Evolutionary conservation across 1,140 invertebrate genomes (phyloP), one percentile per base, ranked within the genome.

Genomic region (Archivesica marissinica): DNA sequence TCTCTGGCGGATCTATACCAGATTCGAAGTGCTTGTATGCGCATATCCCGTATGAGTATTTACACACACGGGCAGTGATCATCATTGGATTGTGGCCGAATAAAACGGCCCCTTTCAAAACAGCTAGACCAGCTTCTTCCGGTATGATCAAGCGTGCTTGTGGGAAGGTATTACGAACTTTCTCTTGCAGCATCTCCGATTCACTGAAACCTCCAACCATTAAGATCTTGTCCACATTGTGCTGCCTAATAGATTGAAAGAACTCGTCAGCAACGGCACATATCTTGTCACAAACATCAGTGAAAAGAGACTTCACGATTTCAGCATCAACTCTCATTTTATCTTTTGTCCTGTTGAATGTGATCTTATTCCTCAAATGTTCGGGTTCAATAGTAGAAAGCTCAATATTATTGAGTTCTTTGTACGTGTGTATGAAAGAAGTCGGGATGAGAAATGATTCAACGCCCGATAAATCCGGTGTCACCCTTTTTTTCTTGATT

Each of bases 141-240:
- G 81, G 81, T 20, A 84, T 56, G n/a, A 84, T 66, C 28, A 84
- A 15, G 15, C 41, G 23, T 25, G 25, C 35, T 20, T n/a, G 11
- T 30, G 81, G 68, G n/a, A 75, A 84, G 7, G 41, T 39, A 2
- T 50, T 44, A n/a, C 56, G 15, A 9, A 84, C 68, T 23, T 61
- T 76, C 1, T 47, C 30, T 66, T 64, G 70, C 23, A 84, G 39
- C 54, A 84, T 84, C 30, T n/a, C 11, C 0, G 81, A 84, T 64
- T 84, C 70, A 33, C 70, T 75, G 28, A 84, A 84, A 20, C 81
- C 81, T 2, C 81, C 81, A 0, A 84, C 81, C 70, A 84, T 64
- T 15, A 84, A n/a, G 1, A 76, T 66, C 20, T 30, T 76, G 2
- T 25, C 17, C 15, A 84, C 41, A 0, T 66, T 66, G 28, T 47